Evolutionary conservation across 2,888 invertebrate genomes (phyloP), one percentile per base, ranked within the genome.

Genomic region (Apeira syringaria): DNA sequence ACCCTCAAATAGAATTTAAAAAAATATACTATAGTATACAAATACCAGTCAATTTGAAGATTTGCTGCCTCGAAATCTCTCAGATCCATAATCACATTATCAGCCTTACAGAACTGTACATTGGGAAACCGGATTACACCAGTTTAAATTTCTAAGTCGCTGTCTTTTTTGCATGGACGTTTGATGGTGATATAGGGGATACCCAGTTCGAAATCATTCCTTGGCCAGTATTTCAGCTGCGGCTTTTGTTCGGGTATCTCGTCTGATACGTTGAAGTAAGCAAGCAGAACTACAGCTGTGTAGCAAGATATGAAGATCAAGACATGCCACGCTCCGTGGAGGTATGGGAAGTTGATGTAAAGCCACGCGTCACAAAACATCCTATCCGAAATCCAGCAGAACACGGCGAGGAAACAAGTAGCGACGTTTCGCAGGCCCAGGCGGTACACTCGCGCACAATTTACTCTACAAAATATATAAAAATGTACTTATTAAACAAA

Each of bases 241-340:
- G 95, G 94, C 36, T 91, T 91, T 54, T 93, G 92, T 37, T 95
- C 93, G 1, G 95, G 95, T 46, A 91, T 88, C 64, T 95, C 95
- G 32, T 94, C 93, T 37, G 91, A 89, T 0, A 94, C 95, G 59
- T 94, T 93, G 71, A 96, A 95, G 71, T 95, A 96, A 0, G 96
- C 95, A 66, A 94, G 94, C 0, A 96, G 89, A 3, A 96, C 95
- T 9, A 95, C 91, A 7, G 93, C 93, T 3, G 95, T 94, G 61
- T 96, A 96, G 18, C 94, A 92, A 0, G 95, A 93, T 33, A 96
- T 94, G 64, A 95, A 95, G 55, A 95, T 95, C 36, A 96, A 92
- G 7, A 96, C 83, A 73, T 96, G 96, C 96, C 96, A 96, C 9
- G 95, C 89, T 6, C 94, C 95, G 72, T 96, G 96, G 64, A 96